phyloP scores from a whole-genome alignment of 2,113 vertebrate species.

The Vulpes vulpes region DNA sequence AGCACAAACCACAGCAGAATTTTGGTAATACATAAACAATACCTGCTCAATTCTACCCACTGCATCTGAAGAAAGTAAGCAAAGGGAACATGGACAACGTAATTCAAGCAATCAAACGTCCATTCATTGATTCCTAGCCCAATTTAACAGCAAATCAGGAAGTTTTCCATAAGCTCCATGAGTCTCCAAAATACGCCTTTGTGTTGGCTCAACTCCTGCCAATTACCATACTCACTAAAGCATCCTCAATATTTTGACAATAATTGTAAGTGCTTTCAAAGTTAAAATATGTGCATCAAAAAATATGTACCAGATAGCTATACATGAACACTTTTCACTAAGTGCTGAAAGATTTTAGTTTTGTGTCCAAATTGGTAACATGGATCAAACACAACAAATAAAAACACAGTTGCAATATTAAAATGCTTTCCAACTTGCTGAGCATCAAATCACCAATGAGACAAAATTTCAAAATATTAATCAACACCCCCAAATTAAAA shows the following conservation, averaged over 20 bases:
- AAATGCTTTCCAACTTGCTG: not conserved
- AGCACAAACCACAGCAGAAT: not conserved
- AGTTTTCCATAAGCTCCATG: conserved; percentile 18
- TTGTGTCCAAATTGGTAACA: not conserved
- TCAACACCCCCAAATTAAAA: not conserved
- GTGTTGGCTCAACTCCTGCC: not conserved
- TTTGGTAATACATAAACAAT: not conserved
- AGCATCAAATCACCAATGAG: not conserved
- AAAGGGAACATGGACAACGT: not conserved
- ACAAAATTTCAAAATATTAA: conserved; percentile 18
- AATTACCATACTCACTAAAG: not conserved
- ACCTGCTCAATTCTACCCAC: not conserved
- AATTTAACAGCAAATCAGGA: not conserved
- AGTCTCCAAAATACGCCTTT: conserved; percentile 14
- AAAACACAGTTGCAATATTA: not conserved
- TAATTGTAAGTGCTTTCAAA: conserved; percentile 36
- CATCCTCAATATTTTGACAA: conserved; percentile 50
- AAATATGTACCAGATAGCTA: not conserved
- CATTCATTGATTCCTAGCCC: conserved; percentile 43
- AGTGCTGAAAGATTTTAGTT: not conserved
- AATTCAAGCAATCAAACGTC: not conserved
- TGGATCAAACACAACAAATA: not conserved
- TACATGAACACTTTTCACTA: not conserved
- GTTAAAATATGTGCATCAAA: conserved; percentile 34
- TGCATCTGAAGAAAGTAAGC: conserved; percentile 40